Base-by-base conservation (phyloP, 2,888 invertebrate species). In the Dicycla oo region DNA sequence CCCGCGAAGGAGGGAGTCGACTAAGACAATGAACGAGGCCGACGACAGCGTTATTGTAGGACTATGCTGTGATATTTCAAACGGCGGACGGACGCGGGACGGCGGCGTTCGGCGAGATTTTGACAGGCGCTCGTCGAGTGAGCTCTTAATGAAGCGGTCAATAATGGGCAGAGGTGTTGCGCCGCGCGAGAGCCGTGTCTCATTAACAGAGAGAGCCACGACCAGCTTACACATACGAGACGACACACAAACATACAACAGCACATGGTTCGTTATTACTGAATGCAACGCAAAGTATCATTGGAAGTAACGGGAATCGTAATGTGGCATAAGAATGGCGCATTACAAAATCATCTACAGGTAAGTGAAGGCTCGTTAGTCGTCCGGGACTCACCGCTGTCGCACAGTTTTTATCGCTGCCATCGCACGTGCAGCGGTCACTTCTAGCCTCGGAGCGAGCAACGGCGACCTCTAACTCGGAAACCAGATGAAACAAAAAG, bases 141-240 rank as follows among this genome's bases (percentile, higher is more conserved):
- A 94, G 94, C 93, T 94, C 94, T 93, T 95, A 95, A 95, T 95
- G 95, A 95, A 94, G 94, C 95, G 92, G 95, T 95, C 94, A 95
- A 95, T 96, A 95, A 96, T 95, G 95, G 94, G 93, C 82, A 87
- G 92, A 94, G 93, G 94, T 95, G 94, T 94, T 93, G 93, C 88
- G 89, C 89, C 87, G 91, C 87, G 90, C 89, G 90, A 92, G 92
- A 91, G 86, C 93, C 92, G 92, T 92, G 93, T 93, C 94, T 95
- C 94, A 95, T 95, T 95, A 95, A 93, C 92, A 90, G 89, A 91
- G 90, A 88, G 86, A 88, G 87, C 89, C 87, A 86, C 88, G 88
- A 90, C 90, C 89, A 90, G 90, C 91, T 89, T 90, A 91, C 89
- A 90, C 86, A 88, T 85, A 87, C 83, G 82, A 84, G 83, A 85